phyloP scores from a whole-genome alignment of 1,140 invertebrate genomes.

The Danaus melanippus region DNA sequence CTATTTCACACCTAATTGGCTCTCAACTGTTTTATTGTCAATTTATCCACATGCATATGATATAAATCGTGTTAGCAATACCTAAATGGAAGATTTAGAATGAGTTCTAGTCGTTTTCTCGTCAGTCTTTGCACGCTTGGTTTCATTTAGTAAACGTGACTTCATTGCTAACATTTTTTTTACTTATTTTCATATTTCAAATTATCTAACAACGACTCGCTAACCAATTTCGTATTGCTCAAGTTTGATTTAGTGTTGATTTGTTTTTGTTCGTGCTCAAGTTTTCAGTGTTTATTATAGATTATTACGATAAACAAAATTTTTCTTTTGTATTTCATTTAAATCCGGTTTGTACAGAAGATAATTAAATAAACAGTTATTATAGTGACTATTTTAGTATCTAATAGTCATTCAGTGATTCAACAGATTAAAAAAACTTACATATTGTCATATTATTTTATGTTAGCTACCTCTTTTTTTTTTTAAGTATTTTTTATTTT shows the following conservation, averaged over 20 bases:
- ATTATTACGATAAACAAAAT: too few relatives aligned
- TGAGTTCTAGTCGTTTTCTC: slow-evolving; percentile 36
- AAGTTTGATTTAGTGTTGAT: slow-evolving; percentile 23
- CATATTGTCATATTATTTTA: too few relatives aligned
- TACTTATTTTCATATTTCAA: slow-evolving; percentile 31
- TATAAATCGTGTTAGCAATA: slow-evolving; percentile 23
- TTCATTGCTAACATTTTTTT: slow-evolving; percentile 53
- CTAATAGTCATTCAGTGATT: too few relatives aligned
- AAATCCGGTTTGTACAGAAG: too few relatives aligned
- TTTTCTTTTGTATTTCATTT: too few relatives aligned
- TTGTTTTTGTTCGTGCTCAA: not conserved
- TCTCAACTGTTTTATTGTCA: slow-evolving; percentile 14
- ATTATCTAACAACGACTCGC: slow-evolving; percentile 47
- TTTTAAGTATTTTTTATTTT: too few relatives aligned
- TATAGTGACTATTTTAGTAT: too few relatives aligned
- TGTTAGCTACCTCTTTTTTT: too few relatives aligned
- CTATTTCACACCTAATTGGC: slow-evolving; percentile 18
- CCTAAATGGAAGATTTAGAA: slow-evolving; percentile 23
- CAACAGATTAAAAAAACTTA: too few relatives aligned
- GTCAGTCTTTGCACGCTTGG: slow-evolving; percentile 57
- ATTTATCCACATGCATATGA: slow-evolving; percentile 16
- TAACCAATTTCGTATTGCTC: slow-evolving; percentile 45
- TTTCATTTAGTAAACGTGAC: slow-evolving; percentile 49
- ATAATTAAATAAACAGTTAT: too few relatives aligned
- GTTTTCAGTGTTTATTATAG: too few relatives aligned